Base-by-base conservation (phyloP, 2,797 vertebrate genomes). In the Amphiprion clarkii region DNA sequence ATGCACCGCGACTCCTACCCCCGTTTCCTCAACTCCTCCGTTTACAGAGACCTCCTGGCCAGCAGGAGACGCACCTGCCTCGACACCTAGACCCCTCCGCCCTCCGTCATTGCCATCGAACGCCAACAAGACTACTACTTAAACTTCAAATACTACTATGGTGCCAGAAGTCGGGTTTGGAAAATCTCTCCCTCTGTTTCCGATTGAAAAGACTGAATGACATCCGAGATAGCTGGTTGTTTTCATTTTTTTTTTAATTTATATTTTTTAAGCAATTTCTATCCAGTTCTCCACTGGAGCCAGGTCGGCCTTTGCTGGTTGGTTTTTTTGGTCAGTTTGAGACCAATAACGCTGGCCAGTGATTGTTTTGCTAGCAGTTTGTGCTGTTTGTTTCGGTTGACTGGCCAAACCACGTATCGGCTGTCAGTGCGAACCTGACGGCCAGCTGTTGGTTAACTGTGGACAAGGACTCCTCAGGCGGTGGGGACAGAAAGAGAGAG, bases 1-100 rank as follows among this genome's bases (percentile, higher is more conserved):
- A 99, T 99, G 98, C 98, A 99, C 95, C 97, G 98, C 88, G 98
- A 99, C 96, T 99, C 98, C 94, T 99, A 96, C 87, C 98, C 98
- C 78, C 97, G 98, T 91, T 99, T 99, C 96, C 97, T 99, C 96
- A 99, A 98, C 96, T 99, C 98, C 90, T 95, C 97, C 70, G 95
- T 99, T 95, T 99, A 98, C 95, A 98, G 97, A 93, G 96, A 98
- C 92, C 96, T 99, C 88, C 94, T 98, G 90, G 96, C 96, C 95
- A 97, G 89, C 95, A 97, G 95, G 96, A 95, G 95, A 91, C 95
- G 95, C 87, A 94, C 96, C 92, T 96, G 96, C 95, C 96, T 96
- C 91, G 97, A 98, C 94, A 96, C 96, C 93, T 99, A 99, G 93
- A 89, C 75, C 79, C 85, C 78, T 62, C 70, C 68, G 25, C 64